Conservation (phyloP, 2,797 vertebrate species). For the Denticeps clupeoides region DNA sequence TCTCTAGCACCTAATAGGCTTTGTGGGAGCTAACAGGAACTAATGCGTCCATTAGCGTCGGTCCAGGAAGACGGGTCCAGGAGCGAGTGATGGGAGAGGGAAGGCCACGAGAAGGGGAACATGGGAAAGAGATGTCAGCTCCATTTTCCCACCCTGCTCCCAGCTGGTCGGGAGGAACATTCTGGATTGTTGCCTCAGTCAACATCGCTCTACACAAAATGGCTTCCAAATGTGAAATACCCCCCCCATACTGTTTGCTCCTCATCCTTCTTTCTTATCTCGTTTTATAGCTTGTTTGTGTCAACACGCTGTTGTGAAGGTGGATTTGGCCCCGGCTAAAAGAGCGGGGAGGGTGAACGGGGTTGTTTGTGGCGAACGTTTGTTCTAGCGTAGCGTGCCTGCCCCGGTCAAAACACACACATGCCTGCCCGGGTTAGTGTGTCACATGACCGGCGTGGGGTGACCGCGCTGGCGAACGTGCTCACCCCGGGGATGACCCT, state of each 20-base stretch:
- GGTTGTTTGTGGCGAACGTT: slow-evolving; percentile 45
- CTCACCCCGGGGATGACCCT: background rate
- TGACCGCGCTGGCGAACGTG: background rate
- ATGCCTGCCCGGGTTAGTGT: background rate
- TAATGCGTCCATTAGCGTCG: slow-evolving; percentile 52
- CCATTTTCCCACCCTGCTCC: no score
- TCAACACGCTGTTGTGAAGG: no score
- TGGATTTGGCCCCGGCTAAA: no score
- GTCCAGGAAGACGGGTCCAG: background rate
- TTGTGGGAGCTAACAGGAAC: slow-evolving; percentile 35
- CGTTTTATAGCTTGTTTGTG: no score
- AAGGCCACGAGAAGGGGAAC: slow-evolving; percentile 7
- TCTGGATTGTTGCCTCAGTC: no score
- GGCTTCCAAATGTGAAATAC: no score
- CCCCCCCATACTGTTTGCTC: no score
- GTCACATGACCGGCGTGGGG: background rate
- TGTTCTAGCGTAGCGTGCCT: slow-evolving; percentile 15
- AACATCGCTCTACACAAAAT: no score
- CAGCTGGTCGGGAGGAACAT: no score
- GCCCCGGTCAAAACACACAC: background rate
- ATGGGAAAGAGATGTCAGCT: background rate
- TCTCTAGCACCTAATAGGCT: slow-evolving; percentile 49
- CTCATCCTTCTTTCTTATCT: no score
- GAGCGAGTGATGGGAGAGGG: slow-evolving; percentile 16
- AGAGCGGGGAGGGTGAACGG: no score